Base-by-base conservation (phyloP, 2,888 invertebrate species). In the Dexiosoma caninum region DNA sequence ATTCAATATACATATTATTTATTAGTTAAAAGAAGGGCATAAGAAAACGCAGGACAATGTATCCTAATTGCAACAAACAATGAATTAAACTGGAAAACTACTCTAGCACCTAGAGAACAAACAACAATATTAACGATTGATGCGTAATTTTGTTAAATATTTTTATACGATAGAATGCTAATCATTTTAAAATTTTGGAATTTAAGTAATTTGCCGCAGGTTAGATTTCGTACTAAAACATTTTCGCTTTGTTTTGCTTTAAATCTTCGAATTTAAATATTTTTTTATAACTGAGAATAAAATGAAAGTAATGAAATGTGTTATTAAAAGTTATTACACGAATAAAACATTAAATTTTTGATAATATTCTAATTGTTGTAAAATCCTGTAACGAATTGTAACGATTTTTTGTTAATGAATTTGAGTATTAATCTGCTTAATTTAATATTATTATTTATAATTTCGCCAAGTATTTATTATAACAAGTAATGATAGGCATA, bases 351-450 rank as follows among this genome's bases (percentile, higher is more conserved):
- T 23, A 27, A 27, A n/a, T n/a, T 21, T 2, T 27, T 27, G 12
- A 2, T n/a, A 51, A n/a, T 14, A 23, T 49, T 37, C 1, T 40
- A 2, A 42, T 62, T 16, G 27, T 32, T 64, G 53, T 9, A 53
- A 62, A 44, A 44, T 40, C 9, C 30, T 19, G 3, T 6, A 10
- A 62, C 51, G 21, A 40, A 59, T 51, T 59, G 1, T 30, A 75
- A 49, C 32, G 1, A 14, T 53, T 60, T 60, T 32, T 53, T 60
- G n/a, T 53, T 40, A 46, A 66, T 60, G 40, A 8, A 62, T 70
- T 62, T 76, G 53, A 69, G 76, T 76, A 76, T 76, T 76, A 66
- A 64, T 37, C 19, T 55, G 46, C 55, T 66, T 74, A 55, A 71
- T 44, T 72, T 49, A 49, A 37, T 53, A 16, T 66, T 16, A 27